Base-by-base conservation (phyloP, 2,113 vertebrate genomes). In the Speoplatyrhinus poulsoni region DNA sequence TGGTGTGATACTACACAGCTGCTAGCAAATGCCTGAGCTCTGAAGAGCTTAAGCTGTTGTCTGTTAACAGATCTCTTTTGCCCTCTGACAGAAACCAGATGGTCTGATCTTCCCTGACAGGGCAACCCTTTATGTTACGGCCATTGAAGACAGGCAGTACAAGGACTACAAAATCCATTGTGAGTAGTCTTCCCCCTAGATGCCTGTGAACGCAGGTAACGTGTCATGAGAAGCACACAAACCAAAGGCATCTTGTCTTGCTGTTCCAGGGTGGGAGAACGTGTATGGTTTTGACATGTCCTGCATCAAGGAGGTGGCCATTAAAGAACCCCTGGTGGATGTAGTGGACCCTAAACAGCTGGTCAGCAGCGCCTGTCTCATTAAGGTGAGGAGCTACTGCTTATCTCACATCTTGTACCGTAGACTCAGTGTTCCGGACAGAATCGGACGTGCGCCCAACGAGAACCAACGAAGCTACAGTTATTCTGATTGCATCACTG, bases 91-190 rank as follows among this genome's bases (percentile, higher is more conserved):
- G 96, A 95, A 94, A 7, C 95, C 95, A 0, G 95, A 96, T 19
- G 96, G 96, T 2, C 92, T 96, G 52, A 98, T 98, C 67, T 98
- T 98, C 74, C 96, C 96, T 0, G 96, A 98, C 84, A 92, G 95
- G 63, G 95, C 96, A 10, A 96, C 95, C 0, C 91, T 98, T 32
- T 98, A 96, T 0, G 91, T 98, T 79, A 98, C 95, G 0, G 95
- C 96, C 58, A 98, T 98, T 0, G 96, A 98, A 82, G 96, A 98
- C 81, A 69, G 95, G 56, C 96, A 98, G 80, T 96, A 97, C 88
- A 97, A 97, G 90, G 96, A 98, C 86, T 96, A 98, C 82, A 98
- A 97, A 80, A 98, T 98, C 79, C 95, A 98, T 92, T 98, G 95
- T 97, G 85, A 92, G 95, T 89, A 19, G 26, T 9, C 26, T 1